Percentiles rank a stretch among this genome's conserved stretches.
Evolutionary conservation across 2,888 invertebrate species (phyloP).

Genomic region (Drosophila lutescens): DNA sequence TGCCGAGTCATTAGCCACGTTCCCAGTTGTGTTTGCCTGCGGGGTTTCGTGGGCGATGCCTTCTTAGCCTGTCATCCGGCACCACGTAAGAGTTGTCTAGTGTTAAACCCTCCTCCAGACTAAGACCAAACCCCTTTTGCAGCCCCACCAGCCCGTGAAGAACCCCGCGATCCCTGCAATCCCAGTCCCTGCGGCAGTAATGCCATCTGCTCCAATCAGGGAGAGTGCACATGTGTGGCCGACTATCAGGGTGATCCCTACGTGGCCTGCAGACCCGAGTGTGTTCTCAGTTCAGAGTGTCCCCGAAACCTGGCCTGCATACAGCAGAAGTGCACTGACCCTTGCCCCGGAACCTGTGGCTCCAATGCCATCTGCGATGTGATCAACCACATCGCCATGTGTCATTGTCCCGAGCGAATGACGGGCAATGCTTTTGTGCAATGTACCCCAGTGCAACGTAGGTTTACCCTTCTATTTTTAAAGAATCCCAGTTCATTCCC

Average conservation of each 20-base stretch:
- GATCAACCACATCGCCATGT: constrained; percentile 89
- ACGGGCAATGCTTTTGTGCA: constrained; percentile 89
- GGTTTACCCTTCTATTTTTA: constrained; percentile 2
- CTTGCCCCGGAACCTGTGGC: constrained; percentile 90
- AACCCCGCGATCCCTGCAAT: constrained; percentile 86
- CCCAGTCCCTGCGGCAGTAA: constrained; percentile 93
- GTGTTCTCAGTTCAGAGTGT: constrained; percentile 89
- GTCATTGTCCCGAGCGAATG: constrained; percentile 88
- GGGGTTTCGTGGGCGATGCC: constrained; percentile 90
- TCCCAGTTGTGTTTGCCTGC: constrained; percentile 90
- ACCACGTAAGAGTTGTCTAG: constrained; percentile 62
- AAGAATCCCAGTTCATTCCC: not conserved
- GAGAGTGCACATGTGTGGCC: constrained; percentile 87
- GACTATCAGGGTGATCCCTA: constrained; percentile 90
- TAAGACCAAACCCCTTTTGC: constrained; percentile 16
- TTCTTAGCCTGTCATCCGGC: constrained; percentile 86
- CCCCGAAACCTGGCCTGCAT: constrained; percentile 88
- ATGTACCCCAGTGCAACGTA: constrained; percentile 84
- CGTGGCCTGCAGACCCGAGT: constrained; percentile 89
- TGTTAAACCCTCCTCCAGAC: not conserved
- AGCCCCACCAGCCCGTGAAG: constrained; percentile 73
- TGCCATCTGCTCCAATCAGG: constrained; percentile 88
- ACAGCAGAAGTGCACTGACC: constrained; percentile 89
- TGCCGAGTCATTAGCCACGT: constrained; percentile 89
- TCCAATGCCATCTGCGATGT: constrained; percentile 89